Evolutionary conservation across 2,113 vertebrate genomes (phyloP).

Genomic region (Smithornis capensis): DNA sequence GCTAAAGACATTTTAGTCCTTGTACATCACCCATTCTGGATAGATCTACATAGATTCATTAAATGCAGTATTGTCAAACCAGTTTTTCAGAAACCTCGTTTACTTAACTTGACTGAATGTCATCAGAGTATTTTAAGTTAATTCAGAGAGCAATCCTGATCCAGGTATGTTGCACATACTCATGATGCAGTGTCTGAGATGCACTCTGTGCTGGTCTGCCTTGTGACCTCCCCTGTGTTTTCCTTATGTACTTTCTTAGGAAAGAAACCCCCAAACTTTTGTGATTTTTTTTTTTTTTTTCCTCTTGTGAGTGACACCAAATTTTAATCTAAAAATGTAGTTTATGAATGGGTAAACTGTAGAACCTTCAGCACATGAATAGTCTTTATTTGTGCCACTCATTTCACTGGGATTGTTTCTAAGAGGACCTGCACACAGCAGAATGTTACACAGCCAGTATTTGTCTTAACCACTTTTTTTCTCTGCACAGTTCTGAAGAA

Average conservation of each 20-base stretch:
- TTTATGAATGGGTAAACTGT: neutral
- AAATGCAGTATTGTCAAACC: neutral
- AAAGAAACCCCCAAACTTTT: neutral
- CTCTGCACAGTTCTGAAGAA: neutral
- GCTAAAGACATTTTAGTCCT: neutral
- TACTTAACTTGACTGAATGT: neutral
- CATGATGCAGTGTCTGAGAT: neutral
- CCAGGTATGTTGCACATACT: neutral
- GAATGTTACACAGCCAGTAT: neutral
- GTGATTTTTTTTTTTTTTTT: neutral
- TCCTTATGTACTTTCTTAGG: neutral
- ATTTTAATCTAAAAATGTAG: constrained; percentile 29
- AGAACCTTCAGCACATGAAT: neutral
- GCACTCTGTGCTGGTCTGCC: neutral
- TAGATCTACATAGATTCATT: neutral
- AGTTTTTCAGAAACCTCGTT: neutral
- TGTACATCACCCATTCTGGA: neutral
- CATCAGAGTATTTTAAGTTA: neutral
- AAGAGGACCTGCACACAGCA: neutral
- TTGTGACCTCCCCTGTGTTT: neutral
- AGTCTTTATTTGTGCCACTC: neutral
- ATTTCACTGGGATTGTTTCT: neutral
- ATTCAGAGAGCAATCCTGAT: neutral
- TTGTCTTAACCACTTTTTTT: neutral
- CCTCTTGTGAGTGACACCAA: neutral